Percentiles rank a stretch among this genome's conserved stretches.
Conservation (phyloP, 2,888 invertebrate genomes). For the Siphlonurus alternatus region DNA sequence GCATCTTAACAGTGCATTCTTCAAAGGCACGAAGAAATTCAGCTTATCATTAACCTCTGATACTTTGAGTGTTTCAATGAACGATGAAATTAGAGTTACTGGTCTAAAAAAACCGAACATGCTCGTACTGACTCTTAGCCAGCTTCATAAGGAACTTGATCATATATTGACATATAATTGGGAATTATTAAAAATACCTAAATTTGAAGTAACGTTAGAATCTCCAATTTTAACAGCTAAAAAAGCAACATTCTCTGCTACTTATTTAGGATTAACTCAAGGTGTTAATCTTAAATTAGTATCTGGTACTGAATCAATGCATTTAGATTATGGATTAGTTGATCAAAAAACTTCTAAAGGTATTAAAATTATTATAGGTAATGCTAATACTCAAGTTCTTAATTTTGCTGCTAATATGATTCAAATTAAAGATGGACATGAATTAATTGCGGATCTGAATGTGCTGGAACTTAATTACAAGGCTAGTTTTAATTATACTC, state of each 20-base stretch:
- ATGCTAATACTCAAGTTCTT: background rate
- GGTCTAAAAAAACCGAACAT: background rate
- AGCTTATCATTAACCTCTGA: background rate
- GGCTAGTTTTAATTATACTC: background rate
- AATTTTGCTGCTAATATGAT: background rate
- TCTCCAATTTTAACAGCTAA: background rate
- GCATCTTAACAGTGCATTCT: background rate
- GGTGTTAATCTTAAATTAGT: background rate
- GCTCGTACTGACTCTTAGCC: background rate
- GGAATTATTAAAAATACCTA: background rate
- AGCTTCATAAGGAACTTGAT: background rate
- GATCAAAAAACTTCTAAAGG: background rate
- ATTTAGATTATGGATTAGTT: background rate
- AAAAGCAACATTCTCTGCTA: background rate
- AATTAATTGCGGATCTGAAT: background rate
- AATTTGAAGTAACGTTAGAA: background rate
- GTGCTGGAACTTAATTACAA: background rate
- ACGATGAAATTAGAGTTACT: background rate
- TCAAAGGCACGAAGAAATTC: background rate
- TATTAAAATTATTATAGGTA: background rate
- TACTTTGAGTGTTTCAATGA: background rate
- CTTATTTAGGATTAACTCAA: background rate
- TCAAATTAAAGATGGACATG: background rate
- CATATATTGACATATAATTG: background rate
- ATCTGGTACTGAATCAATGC: background rate